Percentiles rank a stretch among this genome's conserved stretches.
Evolutionary conservation across 2,797 vertebrate genomes (phyloP).

Genomic region (Neosilurus mollespiculum): DNA sequence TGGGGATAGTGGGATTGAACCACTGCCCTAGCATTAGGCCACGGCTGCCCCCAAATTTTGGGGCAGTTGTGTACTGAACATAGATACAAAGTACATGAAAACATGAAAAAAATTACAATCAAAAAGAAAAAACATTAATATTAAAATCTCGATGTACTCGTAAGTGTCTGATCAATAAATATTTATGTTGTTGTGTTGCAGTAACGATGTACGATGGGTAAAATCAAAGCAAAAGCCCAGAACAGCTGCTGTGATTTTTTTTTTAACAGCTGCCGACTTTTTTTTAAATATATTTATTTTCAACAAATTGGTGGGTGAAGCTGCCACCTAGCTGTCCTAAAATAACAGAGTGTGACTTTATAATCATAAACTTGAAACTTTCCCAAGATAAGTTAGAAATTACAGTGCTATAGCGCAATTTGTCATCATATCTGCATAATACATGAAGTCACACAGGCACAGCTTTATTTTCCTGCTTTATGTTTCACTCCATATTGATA

Average conservation of each 20-base stretch:
- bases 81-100: too few relatives aligned
- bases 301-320: conserved; percentile 18
- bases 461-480: conserved; percentile 45
- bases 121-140: background rate
- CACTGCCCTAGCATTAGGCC: too few relatives aligned
- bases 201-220: background rate
- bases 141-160: too few relatives aligned
- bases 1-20: too few relatives aligned
- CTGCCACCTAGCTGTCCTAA: conserved; percentile 25
- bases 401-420: conserved; percentile 36
- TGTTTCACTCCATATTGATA: conserved; percentile 56
- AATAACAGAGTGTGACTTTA: conserved; percentile 19
- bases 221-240: background rate
- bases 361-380: conserved; percentile 24
- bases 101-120: background rate
- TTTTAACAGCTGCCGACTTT: background rate
- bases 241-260: background rate
- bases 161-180: background rate
- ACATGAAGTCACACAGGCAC: conserved; percentile 32
- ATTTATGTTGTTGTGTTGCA: background rate
- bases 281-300: background rate
- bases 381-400: conserved; percentile 35
- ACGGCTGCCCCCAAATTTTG: too few relatives aligned
- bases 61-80: too few relatives aligned
- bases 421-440: conserved; percentile 40